Conservation (phyloP, 2,888 invertebrate species). For the Melieria crassipennis region DNA sequence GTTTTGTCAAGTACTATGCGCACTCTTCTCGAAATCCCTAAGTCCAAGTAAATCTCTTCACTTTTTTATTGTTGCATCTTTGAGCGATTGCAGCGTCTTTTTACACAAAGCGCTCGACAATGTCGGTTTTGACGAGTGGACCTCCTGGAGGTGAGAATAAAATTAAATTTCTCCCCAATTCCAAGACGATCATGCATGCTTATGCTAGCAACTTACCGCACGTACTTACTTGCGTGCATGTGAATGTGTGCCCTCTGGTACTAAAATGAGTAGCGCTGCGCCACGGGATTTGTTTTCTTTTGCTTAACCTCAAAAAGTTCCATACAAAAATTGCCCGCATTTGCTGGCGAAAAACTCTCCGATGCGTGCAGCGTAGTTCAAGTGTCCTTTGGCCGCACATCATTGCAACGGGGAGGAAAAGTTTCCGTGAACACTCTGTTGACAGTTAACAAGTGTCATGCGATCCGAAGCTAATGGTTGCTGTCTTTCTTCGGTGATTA, state of each 20-base stretch:
- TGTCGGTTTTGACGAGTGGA: slow-evolving; percentile 56
- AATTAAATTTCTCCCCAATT: slow-evolving; percentile 38
- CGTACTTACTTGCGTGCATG: background rate
- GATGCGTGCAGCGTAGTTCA: slow-evolving; percentile 7
- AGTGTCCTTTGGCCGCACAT: slow-evolving; percentile 14
- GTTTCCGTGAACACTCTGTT: slow-evolving; percentile 31
- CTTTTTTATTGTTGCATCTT: slow-evolving; percentile 27
- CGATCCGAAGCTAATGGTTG: slow-evolving; percentile 52
- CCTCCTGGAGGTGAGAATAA: slow-evolving; percentile 66
- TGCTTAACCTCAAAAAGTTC: slow-evolving; percentile 56
- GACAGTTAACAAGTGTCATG: slow-evolving; percentile 59
- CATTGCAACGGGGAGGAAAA: slow-evolving; percentile 3
- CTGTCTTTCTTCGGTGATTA: slow-evolving; percentile 25
- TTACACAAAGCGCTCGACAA: slow-evolving; percentile 1
- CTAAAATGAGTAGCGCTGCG: slow-evolving; percentile 18
- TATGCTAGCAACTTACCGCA: background rate
- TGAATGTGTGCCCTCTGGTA: background rate
- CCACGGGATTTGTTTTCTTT: slow-evolving; percentile 43
- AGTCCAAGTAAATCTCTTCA: slow-evolving; percentile 31
- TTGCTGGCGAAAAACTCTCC: background rate
- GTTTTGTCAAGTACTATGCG: no score
- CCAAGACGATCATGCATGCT: slow-evolving; percentile 13
- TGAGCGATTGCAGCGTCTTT: slow-evolving; percentile 8
- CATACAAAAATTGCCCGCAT: slow-evolving; percentile 44
- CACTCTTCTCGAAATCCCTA: slow-evolving; percentile 13